A percentile compares a stretch with the other conserved stretches of the same genome.
Evolutionary conservation across 2,888 invertebrate genomes (phyloP).

Genomic region (Mayetiola destructor): DNA sequence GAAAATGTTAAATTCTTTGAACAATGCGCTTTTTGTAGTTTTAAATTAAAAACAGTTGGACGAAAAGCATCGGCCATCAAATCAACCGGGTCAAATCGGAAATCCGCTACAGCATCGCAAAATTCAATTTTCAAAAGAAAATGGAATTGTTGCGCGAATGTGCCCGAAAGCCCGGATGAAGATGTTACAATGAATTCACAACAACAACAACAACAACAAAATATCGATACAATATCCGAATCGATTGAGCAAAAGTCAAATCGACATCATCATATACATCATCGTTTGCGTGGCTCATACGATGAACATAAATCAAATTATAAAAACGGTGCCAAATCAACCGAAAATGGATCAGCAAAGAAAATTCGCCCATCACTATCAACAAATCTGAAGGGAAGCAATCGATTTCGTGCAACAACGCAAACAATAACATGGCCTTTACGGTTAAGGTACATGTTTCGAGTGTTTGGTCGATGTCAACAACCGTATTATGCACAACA

Average conservation of each 20-base stretch:
- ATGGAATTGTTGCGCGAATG: slow-evolving; percentile 45
- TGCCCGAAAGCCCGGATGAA: slow-evolving; percentile 44
- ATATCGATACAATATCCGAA: neutral
- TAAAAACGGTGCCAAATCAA: slow-evolving; percentile 26
- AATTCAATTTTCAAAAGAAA: slow-evolving; percentile 30
- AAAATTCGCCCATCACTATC: neutral
- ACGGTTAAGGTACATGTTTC: slow-evolving; percentile 31
- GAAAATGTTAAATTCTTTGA: slow-evolving; percentile 30
- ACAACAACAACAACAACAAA: slow-evolving; percentile 5
- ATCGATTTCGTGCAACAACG: slow-evolving; percentile 22
- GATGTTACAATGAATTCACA: slow-evolving; percentile 26
- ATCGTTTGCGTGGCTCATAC: neutral
- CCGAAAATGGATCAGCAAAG: slow-evolving; percentile 19
- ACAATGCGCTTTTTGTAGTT: slow-evolving; percentile 34
- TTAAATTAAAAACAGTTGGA: slow-evolving; percentile 28
- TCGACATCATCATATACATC: neutral
- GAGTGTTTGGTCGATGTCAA: slow-evolving; percentile 32
- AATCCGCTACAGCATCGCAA: slow-evolving; percentile 33
- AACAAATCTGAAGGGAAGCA: neutral
- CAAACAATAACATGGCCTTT: slow-evolving; percentile 31
- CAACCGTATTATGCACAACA: slow-evolving; percentile 30
- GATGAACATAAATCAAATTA: neutral
- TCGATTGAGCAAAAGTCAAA: slow-evolving; percentile 6
- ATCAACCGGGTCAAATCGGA: slow-evolving; percentile 25
- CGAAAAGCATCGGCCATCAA: slow-evolving; percentile 20